These are phyloP conservation scores for Zapus hudsonius DNA, from an alignment of 2,113 vertebrate genomes.

Conservation along the genomic window DNA sequence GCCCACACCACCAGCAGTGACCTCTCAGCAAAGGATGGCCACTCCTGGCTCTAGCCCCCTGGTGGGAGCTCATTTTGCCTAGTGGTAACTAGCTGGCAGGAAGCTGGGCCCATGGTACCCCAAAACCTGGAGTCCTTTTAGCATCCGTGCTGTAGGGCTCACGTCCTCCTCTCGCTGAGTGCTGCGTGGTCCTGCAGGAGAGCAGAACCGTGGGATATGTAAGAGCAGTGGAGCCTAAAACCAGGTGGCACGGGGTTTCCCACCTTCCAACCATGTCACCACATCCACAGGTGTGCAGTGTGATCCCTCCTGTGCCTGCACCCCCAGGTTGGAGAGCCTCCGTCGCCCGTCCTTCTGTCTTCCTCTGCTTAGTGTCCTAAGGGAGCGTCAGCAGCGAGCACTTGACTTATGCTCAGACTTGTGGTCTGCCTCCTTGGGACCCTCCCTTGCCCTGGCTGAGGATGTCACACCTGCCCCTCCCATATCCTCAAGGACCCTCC, in stretches of 20 bases:
- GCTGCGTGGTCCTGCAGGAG: neutral
- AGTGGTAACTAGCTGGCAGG: neutral
- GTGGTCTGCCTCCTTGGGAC: neutral
- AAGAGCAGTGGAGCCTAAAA: neutral
- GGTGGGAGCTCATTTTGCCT: no score
- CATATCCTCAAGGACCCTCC: fast-evolving
- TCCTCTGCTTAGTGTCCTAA: neutral
- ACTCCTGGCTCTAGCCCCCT: neutral
- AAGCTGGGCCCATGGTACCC: fast-evolving
- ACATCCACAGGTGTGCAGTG: fast-evolving
- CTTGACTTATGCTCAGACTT: neutral
- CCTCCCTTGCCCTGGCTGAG: neutral
- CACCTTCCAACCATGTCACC: fast-evolving
- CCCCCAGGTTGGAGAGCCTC: neutral
- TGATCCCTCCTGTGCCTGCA: fast-evolving
- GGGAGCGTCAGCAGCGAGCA: neutral
- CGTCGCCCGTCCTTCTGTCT: neutral
- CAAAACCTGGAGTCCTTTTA: fast-evolving
- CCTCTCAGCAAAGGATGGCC: no score
- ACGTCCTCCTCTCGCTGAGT: fast-evolving
- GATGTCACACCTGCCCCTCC: neutral
- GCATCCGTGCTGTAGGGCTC: fast-evolving
- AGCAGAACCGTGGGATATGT: neutral
- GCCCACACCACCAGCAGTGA: neutral
- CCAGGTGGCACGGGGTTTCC: neutral